Evolutionary conservation across 2,888 invertebrate genomes (phyloP).

Genomic region (Temnothorax unifasciatus): DNA sequence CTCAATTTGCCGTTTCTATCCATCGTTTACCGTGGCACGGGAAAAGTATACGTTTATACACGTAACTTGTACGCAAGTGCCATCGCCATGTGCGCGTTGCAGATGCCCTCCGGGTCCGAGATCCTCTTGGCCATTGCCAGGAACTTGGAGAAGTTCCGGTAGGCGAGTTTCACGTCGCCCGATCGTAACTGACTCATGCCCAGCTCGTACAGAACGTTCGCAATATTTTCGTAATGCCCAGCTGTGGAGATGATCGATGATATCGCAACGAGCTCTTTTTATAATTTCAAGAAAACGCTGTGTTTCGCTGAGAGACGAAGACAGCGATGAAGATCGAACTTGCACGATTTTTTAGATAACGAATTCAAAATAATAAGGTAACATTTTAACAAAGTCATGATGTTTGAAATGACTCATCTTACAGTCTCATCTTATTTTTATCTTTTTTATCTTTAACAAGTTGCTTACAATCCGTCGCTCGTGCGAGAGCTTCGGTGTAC

Average conservation of each 20-base stretch:
- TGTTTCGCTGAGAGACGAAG: neutral
- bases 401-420: neutral
- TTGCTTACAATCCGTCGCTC: slow-evolving; percentile 74
- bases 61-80: slow-evolving; percentile 78
- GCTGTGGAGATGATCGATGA: slow-evolving; percentile 66
- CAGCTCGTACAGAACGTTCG: slow-evolving; percentile 74
- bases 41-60: neutral
- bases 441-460: neutral
- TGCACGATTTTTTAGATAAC: neutral
- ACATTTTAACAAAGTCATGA: slow-evolving; percentile 1
- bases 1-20: neutral
- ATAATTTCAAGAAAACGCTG: neutral
- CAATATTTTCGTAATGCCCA: slow-evolving; percentile 69
- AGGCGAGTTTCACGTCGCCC: slow-evolving; percentile 70
- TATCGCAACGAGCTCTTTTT: slow-evolving; percentile 3
- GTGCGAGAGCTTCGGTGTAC: slow-evolving; percentile 70
- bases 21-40: neutral
- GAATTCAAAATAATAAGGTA: neutral
- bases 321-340: neutral
- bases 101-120: slow-evolving; percentile 74
- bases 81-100: slow-evolving; percentile 77
- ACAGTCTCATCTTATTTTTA: no score
- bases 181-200: slow-evolving; percentile 73
- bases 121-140: slow-evolving; percentile 74
- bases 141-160: slow-evolving; percentile 75